These are phyloP conservation scores for Chlorops oryzae DNA, from an alignment of 1,140 invertebrate genomes.

Conservation along the genomic window DNA sequence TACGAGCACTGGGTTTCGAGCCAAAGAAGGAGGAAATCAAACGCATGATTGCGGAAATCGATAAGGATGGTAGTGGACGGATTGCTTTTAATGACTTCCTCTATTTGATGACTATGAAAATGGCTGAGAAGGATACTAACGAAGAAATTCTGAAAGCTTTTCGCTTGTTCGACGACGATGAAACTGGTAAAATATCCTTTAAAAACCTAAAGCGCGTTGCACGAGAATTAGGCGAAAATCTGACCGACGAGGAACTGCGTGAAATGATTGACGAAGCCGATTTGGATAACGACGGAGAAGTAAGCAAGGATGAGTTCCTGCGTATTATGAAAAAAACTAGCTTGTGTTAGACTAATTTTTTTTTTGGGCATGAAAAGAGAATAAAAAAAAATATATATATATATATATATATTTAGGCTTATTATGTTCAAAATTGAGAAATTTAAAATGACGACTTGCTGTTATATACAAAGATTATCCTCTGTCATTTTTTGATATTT, in stretches of 20 bases:
- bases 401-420: no score
- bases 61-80: constrained; percentile 78
- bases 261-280: constrained; percentile 99
- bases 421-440: no score
- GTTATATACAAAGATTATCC: no score
- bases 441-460: no score
- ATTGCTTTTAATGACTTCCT: constrained; percentile 88
- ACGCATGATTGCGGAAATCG: constrained; percentile 84
- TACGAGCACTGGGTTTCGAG: constrained; percentile 90
- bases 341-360: constrained; percentile 76
- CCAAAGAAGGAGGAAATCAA: constrained; percentile 96
- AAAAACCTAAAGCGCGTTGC: constrained; percentile 95
- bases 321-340: constrained; percentile 97
- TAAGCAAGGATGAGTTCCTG: constrained; percentile 92
- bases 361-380: no score
- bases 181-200: constrained; percentile 91
- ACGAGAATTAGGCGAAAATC: constrained; percentile 86
- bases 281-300: constrained; percentile 89
- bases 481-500: no score
- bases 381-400: no score
- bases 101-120: constrained; percentile 88
- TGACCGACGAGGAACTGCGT: constrained; percentile 92
- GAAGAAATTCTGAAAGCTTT: constrained; percentile 98
- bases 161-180: constrained; percentile 89
- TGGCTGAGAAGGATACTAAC: constrained; percentile 91